Percentiles rank a stretch among this genome's conserved stretches.
phyloP scores from a whole-genome alignment of 1,140 invertebrate genomes.

The Bombus superbus region DNA sequence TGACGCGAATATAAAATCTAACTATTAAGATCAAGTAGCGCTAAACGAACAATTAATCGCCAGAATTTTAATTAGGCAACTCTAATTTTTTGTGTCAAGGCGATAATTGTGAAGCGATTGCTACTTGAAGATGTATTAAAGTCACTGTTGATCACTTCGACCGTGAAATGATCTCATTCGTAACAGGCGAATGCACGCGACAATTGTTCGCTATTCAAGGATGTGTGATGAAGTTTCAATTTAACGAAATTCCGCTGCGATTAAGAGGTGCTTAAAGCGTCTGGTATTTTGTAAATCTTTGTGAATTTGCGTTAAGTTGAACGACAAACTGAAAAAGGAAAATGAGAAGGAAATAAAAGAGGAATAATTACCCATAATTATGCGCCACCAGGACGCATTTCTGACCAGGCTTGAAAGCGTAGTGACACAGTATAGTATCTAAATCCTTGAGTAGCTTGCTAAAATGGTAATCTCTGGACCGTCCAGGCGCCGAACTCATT shows the following conservation, averaged over 20 bases:
- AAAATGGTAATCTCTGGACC: constrained; percentile 86
- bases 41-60: no score
- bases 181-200: constrained; percentile 1
- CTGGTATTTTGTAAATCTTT: no score
- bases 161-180: constrained; percentile 16
- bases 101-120: no score
- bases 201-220: constrained; percentile 5
- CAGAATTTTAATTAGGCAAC: no score
- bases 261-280: neutral
- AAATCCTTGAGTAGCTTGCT: constrained; percentile 86
- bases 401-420: constrained; percentile 80
- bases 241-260: neutral
- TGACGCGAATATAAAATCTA: no score
- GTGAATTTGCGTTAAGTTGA: no score
- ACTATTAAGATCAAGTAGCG: no score
- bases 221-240: neutral
- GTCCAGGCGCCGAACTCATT: constrained; percentile 86
- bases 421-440: constrained; percentile 86
- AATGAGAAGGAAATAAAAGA: neutral
- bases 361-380: constrained; percentile 79
- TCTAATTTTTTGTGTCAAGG: no score
- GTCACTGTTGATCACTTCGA: neutral
- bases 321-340: neutral
- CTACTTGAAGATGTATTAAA: neutral
- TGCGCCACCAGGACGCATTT: constrained; percentile 80